Evolutionary conservation across 2,888 invertebrate genomes (phyloP).

Genomic region (Melieria crassipennis): DNA sequence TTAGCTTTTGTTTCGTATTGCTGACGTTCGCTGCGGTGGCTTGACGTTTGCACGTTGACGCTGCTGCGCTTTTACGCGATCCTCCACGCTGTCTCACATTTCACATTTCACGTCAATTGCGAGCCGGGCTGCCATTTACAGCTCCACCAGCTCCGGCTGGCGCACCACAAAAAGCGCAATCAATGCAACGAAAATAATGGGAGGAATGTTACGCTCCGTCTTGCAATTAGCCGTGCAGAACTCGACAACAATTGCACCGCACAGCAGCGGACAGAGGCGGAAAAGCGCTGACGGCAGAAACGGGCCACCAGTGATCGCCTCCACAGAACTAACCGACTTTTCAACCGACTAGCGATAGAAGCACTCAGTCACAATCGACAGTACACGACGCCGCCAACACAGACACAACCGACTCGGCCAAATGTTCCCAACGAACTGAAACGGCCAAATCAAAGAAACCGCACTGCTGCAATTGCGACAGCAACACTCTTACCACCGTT

Average conservation of each 20-base stretch:
- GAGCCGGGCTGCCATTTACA: constrained; percentile 8
- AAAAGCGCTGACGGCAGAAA: too few species aligned
- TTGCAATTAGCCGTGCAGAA: constrained; percentile 33
- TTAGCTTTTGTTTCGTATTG: background rate
- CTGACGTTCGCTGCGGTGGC: background rate
- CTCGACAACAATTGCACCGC: background rate
- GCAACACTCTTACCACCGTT: background rate
- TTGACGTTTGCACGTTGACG: background rate
- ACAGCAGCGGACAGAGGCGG: too few species aligned
- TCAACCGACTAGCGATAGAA: too few species aligned
- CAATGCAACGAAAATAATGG: constrained; percentile 14
- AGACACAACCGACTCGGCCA: constrained; percentile 17
- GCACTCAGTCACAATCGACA: too few species aligned
- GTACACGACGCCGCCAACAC: background rate
- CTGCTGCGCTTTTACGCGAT: constrained; percentile 14
- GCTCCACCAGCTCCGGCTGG: background rate
- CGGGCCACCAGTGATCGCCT: too few species aligned
- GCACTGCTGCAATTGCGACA: background rate
- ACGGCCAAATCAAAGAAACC: constrained; percentile 25
- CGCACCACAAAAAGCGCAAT: background rate
- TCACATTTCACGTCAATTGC: constrained; percentile 12
- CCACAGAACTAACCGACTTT: too few species aligned
- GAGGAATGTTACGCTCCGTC: constrained; percentile 2
- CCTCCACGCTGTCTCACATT: constrained; percentile 22
- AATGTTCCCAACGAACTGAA: constrained; percentile 35